Conservation (phyloP, 2,113 vertebrate species). For the Pteruthius melanotis region DNA sequence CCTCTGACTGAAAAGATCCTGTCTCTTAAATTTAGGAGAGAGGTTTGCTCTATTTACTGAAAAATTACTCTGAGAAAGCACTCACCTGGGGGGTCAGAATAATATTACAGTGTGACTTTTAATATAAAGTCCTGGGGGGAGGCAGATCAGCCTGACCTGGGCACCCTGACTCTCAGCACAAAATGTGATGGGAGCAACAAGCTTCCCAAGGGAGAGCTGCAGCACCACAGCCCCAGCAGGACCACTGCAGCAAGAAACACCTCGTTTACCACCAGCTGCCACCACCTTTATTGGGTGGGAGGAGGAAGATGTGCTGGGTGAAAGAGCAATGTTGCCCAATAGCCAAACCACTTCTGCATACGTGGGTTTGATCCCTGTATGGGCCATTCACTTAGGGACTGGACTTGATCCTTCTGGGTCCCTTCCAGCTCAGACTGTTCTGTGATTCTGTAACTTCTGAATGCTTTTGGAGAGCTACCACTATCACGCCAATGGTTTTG, state of each 20-base stretch:
- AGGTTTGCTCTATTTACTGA: background rate
- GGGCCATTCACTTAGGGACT: background rate
- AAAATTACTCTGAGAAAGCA: background rate
- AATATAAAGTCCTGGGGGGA: background rate
- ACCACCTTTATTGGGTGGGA: background rate
- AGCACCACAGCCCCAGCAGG: background rate
- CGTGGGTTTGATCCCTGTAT: background rate
- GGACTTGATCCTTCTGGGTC: background rate
- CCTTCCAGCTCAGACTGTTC: background rate
- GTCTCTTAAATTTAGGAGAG: background rate
- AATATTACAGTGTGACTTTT: background rate
- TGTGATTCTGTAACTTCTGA: background rate
- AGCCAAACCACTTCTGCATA: background rate
- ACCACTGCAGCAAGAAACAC: background rate
- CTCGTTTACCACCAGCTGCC: background rate
- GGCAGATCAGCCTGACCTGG: background rate
- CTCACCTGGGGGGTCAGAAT: background rate
- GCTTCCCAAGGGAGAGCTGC: background rate
- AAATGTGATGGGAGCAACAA: rapidly evolving
- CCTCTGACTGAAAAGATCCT: background rate
- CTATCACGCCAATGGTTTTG: background rate
- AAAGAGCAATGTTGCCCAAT: background rate
- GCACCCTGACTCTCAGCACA: background rate
- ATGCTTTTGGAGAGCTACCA: background rate
- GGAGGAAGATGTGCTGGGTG: background rate